Percentiles rank a stretch among this genome's conserved stretches.
phyloP scores from a whole-genome alignment of 1,140 invertebrate species.

The Drosophila sproati region DNA sequence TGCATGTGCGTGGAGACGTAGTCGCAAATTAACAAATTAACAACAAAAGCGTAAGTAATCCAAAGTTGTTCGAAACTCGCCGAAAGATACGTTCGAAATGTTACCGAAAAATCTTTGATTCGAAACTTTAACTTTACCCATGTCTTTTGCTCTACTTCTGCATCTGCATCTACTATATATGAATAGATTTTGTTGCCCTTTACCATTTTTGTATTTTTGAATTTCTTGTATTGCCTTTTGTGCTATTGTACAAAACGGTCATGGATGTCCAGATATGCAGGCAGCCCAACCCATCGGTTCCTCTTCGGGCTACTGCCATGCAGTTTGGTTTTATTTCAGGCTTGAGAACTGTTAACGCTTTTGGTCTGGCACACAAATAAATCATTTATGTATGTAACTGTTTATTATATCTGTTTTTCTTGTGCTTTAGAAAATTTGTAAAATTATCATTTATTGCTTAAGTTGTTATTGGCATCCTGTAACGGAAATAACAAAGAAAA shows the following conservation, averaged over 20 bases:
- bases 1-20: slow-evolving; percentile 73
- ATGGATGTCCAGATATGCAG: slow-evolving; percentile 69
- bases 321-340: slow-evolving; percentile 74
- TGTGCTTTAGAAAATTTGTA: not conserved
- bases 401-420: not conserved
- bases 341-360: slow-evolving; percentile 64
- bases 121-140: slow-evolving; percentile 74
- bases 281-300: slow-evolving; percentile 13
- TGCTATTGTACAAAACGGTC: slow-evolving; percentile 79
- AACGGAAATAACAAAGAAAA: slow-evolving; percentile 51
- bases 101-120: slow-evolving; percentile 76
- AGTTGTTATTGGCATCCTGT: slow-evolving; percentile 50
- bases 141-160: slow-evolving; percentile 69
- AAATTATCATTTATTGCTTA: slow-evolving; percentile 11
- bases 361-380: slow-evolving; percentile 34
- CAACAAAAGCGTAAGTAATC: slow-evolving; percentile 74
- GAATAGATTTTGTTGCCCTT: slow-evolving; percentile 50
- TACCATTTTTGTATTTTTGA: slow-evolving; percentile 53
- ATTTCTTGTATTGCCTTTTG: slow-evolving; percentile 82
- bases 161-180: slow-evolving; percentile 37
- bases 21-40: slow-evolving; percentile 78
- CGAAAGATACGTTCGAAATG: slow-evolving; percentile 78
- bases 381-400: not conserved
- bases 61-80: slow-evolving; percentile 80
- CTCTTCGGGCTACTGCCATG: slow-evolving; percentile 28